Evolutionary conservation across 1,140 invertebrate genomes (phyloP), one percentile per base, ranked within the genome.

Genomic region (Leucophenga varia): DNA sequence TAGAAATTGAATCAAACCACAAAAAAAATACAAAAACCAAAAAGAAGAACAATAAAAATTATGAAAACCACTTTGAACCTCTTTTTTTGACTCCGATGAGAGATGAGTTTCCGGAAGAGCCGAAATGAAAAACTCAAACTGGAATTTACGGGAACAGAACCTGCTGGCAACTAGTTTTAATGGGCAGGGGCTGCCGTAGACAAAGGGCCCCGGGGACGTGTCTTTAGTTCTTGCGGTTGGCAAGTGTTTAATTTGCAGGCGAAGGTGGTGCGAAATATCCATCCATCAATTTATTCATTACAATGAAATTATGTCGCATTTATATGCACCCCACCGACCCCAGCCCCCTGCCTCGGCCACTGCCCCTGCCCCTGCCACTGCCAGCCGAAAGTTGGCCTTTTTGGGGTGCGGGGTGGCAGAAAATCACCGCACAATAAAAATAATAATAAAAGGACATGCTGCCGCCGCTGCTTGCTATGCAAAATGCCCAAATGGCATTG

Each of bases 281-380:
- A 73, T 73, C 70, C 70, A 73, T 73, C 70, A 73, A 73, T 73
- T 73, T 73, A 73, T 73, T 73, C 70, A 73, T 73, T 73, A 73
- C 70, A 70, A 69, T 50, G 64, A 73, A 73, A 73, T 73, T 70
- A 73, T 73, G 70, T 73, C 64, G 70, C 55, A 73, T 73, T 73
- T 73, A 73, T 73, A 72, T 72, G 70, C 70, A 73, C 70, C 70
- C 70, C 69, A 52, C 49, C 39, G 47, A 43, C 55, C 47, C n/a
- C n/a, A n/a, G n/a, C n/a, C n/a, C n/a, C 18, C 19, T 20, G 35
- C 17, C 18, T 18, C n/a, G n/a, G n/a, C n/a, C n/a, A n/a, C n/a
- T n/a, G n/a, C n/a, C n/a, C n/a, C n/a, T n/a, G n/a, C n/a, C n/a
- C n/a, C n/a, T n/a, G n/a, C n/a, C n/a, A n/a, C n/a, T n/a, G n/a